Base-by-base conservation (phyloP, 2,113 vertebrate genomes). In the Elanus axillaris region DNA sequence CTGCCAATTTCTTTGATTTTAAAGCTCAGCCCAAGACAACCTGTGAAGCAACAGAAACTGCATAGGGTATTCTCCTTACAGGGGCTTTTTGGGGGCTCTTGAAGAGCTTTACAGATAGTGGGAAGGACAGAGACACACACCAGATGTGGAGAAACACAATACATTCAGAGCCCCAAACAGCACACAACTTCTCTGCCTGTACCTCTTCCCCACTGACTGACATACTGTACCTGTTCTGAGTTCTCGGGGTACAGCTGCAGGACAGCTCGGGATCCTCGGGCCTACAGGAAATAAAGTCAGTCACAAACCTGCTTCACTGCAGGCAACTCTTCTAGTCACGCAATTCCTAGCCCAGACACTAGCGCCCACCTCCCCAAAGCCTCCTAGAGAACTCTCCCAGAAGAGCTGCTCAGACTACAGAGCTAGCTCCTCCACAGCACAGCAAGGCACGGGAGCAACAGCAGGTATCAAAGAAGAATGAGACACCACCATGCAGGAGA, bases 201-300 rank as follows among this genome's bases (percentile, higher is more conserved):
- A 9, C 4, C n/a, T 52, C 53, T 13, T 50, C 36, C 78, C 17
- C 14, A 12, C 34, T 42, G 27, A 36, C 4, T 19, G 34, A 29
- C 86, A 25, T 96, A 45, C 47, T 27, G 55, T 97, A 99, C 99
- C 99, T 99, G 99, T 88, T 99, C 98, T 0, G 99, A 98, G 97
- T 99, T 99, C 97, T 99, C 99, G 0, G 99, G 99, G 91, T 99
- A 99, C 63, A 99, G 79, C 98, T 99, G 99, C 86, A 99, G 98
- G 78, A 99, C 98, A 1, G 99, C 99, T 76, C 99, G 98, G 26
- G 98, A 97, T 52, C 99, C 99, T 91, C 98, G 98, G 8, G 98
- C 98, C 99, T 99, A 72, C 16, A 91, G 95, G 60, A 96, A 19
- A 95, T 7, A 90, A 80, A 94, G 32, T 64, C 4, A 5, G 17